Base-by-base conservation (phyloP, 2,888 invertebrate genomes). In the Diarsia mendica region DNA sequence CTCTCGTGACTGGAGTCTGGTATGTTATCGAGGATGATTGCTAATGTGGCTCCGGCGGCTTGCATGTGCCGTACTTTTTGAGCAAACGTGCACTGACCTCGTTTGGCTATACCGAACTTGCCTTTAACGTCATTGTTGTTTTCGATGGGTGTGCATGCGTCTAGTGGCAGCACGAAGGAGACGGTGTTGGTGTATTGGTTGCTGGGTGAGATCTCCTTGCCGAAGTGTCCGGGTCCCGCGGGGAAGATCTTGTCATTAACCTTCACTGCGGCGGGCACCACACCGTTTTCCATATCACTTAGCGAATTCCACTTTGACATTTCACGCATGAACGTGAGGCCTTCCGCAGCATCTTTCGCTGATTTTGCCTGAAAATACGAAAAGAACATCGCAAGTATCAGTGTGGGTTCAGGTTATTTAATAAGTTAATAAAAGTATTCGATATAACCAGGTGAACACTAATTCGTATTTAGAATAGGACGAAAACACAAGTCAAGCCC, bases 31-130 rank as follows among this genome's bases (percentile, higher is more conserved):
- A 98, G 95, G 58, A 99, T 98, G 88, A 99, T 98, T 28, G 98
- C 98, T 33, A 98, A 98, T 53, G 97, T 95, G 0, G 98, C 99
- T 23, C 99, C 99, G 8, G 98, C 98, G 72, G 97, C 96, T 95
- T 99, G 98, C 53, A 99, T 97, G 87, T 97, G 96, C 70, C 99
- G 97, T 3, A 98, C 99, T 97, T 99, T 99, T 71, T 99, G 99
- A 3, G 99, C 98, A 93, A 99, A 99, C 96, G 99, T 99, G 93
- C 99, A 99, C 87, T 98, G 98, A 1, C 99, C 99, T 44, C 99
- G 97, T 91, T 98, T 97, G 77, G 99, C 97, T n/a, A 99, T 96
- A 0, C 97, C 98, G 87, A 99, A 98, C 89, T 97, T 98, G 0
- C 98, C 98, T 53, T 93, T 93, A 1, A 99, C 91, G 13, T 96